Evolutionary conservation across 2,888 invertebrate species (phyloP).

Genomic region (Gerris lacustris): DNA sequence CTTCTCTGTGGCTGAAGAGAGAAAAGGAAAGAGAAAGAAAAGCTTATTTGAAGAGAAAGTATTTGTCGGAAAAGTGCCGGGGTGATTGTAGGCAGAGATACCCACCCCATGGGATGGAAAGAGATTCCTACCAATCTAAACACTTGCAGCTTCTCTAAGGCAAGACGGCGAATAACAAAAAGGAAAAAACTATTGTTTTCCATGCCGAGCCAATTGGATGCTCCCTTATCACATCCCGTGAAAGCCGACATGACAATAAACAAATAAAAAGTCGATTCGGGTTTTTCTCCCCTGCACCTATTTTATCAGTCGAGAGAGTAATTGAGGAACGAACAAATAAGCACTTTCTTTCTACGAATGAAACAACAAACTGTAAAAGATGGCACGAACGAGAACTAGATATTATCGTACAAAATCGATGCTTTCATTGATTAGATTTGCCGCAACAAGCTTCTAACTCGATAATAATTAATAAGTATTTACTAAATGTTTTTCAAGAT

Average conservation of each 20-base stretch:
- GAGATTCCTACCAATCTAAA: neutral
- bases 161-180: neutral
- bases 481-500: no score
- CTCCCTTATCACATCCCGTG: neutral
- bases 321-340: no score
- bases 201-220: neutral
- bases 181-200: neutral
- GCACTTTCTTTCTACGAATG: no score
- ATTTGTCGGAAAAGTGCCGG: neutral
- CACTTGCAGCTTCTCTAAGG: neutral
- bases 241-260: conserved; percentile 1
- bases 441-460: no score
- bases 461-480: no score
- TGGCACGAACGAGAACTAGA: no score
- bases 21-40: neutral
- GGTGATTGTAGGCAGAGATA: conserved; percentile 1
- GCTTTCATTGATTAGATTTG: no score
- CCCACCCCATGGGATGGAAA: neutral
- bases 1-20: neutral
- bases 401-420: no score
- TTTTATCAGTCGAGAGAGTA: no score
- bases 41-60: neutral
- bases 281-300: neutral
- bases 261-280: conserved; percentile 1
- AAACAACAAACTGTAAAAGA: no score